Evolutionary conservation across 2,113 vertebrate species (phyloP).

Genomic region (Pachypanchax playfairii): DNA sequence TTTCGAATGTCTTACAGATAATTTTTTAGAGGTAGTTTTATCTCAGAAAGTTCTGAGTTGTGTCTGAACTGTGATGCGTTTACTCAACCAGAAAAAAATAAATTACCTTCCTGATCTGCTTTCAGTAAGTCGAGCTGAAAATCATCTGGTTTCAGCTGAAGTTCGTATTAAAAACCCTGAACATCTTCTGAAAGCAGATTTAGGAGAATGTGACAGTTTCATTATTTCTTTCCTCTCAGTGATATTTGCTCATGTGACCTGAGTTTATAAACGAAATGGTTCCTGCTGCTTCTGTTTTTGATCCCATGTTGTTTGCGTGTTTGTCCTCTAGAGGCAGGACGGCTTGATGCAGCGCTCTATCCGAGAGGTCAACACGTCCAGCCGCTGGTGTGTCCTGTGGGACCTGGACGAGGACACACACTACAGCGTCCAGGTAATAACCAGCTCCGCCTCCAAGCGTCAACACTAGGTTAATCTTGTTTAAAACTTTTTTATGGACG

Average conservation of each 20-base stretch:
- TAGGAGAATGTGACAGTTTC: not conserved
- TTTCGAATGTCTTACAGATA: too few species aligned
- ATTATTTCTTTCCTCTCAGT: too few species aligned
- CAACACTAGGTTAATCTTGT: not conserved
- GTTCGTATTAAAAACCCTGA: not conserved
- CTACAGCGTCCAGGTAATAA: conserved; percentile 88
- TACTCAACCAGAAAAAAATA: not conserved
- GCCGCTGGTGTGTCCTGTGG: conserved; percentile 92
- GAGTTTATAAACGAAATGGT: not conserved
- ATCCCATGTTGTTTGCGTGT: not conserved
- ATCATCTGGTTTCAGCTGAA: not conserved
- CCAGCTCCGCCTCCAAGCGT: not conserved
- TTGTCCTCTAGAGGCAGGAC: conserved; percentile 85
- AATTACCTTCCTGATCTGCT: not conserved
- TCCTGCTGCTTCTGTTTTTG: too few species aligned
- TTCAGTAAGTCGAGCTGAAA: not conserved
- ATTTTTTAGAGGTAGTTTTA: too few species aligned
- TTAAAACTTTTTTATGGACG: too few species aligned
- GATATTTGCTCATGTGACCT: not conserved
- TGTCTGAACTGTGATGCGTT: not conserved
- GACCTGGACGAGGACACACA: conserved; percentile 93
- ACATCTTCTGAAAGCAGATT: not conserved
- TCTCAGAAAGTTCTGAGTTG: not conserved
- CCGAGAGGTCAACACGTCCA: conserved; percentile 96
- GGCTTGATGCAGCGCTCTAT: conserved; percentile 95